These are phyloP conservation scores for Adoxophyes honmai DNA, from an alignment of 1,140 invertebrate genomes.

Conservation along the genomic window DNA sequence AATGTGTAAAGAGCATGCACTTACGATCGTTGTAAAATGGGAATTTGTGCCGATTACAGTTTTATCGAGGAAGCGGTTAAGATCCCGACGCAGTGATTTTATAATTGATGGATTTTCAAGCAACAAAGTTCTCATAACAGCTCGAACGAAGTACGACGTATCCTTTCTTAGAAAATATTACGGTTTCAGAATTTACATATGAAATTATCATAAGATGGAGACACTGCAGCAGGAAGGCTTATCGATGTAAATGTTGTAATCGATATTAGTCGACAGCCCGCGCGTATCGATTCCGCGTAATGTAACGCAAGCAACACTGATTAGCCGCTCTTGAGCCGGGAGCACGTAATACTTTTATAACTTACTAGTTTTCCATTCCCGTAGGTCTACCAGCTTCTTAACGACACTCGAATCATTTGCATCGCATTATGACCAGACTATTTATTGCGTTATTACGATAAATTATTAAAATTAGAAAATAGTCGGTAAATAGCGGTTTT, in stretches of 20 bases:
- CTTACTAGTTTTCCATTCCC: conserved; percentile 29
- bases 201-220: conserved; percentile 43
- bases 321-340: conserved; percentile 36
- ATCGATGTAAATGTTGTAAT: conserved; percentile 50
- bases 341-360: conserved; percentile 31
- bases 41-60: conserved; percentile 1
- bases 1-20: not conserved
- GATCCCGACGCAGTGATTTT: not conserved
- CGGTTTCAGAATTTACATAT: conserved; percentile 46
- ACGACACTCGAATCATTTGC: conserved; percentile 45
- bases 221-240: conserved; percentile 36
- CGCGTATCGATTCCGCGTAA: conserved; percentile 48
- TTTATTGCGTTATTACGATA: conserved; percentile 41
- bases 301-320: conserved; percentile 41
- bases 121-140: conserved; percentile 1
- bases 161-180: conserved; percentile 27
- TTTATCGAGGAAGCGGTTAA: conserved; percentile 7
- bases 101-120: conserved; percentile 15
- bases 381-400: conserved; percentile 26
- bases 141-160: not conserved
- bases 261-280: conserved; percentile 50
- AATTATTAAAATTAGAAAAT: conserved; percentile 46
- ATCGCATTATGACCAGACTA: conserved; percentile 38
- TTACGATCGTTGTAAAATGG: not conserved
- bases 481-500: conserved; percentile 37